Evolutionary conservation across 2,888 invertebrate species (phyloP).

Genomic region (Mimas tiliae): DNA sequence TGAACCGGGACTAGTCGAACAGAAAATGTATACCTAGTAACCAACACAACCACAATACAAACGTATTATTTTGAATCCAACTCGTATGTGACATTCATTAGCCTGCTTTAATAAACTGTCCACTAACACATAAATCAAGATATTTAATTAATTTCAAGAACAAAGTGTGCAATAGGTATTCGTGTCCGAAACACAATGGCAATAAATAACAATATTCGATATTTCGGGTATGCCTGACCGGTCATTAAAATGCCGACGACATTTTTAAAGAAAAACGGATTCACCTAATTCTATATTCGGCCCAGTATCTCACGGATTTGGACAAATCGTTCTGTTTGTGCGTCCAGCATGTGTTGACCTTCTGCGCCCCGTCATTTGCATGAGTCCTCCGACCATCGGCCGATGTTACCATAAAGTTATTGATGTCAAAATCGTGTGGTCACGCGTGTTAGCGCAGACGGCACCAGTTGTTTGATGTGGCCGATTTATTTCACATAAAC

Average conservation of each 20-base stretch:
- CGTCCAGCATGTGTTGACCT: constrained; percentile 50
- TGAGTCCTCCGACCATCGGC: constrained; percentile 36
- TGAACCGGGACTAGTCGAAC: constrained; percentile 55
- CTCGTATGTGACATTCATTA: constrained; percentile 36
- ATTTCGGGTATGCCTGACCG: constrained; percentile 68
- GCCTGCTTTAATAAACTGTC: constrained; percentile 38
- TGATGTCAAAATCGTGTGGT: constrained; percentile 49
- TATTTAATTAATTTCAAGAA: constrained; percentile 57
- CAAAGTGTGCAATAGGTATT: constrained; percentile 53
- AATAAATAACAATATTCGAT: constrained; percentile 72
- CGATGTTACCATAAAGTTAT: constrained; percentile 37
- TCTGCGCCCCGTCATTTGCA: constrained; percentile 39
- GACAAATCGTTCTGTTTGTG: constrained; percentile 52
- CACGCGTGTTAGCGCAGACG: constrained; percentile 43
- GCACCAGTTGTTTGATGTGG: constrained; percentile 64
- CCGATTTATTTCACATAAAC: constrained; percentile 78
- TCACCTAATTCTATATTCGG: constrained; percentile 68
- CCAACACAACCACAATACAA: constrained; percentile 21
- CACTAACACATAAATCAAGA: constrained; percentile 55
- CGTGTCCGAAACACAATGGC: constrained; percentile 63
- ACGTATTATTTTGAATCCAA: constrained; percentile 26
- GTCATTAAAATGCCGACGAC: constrained; percentile 74
- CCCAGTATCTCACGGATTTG: constrained; percentile 57
- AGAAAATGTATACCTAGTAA: constrained; percentile 45
- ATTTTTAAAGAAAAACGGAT: constrained; percentile 63